phyloP scores from a whole-genome alignment of 2,888 invertebrate genomes.

The Leptothorax acervorum region DNA sequence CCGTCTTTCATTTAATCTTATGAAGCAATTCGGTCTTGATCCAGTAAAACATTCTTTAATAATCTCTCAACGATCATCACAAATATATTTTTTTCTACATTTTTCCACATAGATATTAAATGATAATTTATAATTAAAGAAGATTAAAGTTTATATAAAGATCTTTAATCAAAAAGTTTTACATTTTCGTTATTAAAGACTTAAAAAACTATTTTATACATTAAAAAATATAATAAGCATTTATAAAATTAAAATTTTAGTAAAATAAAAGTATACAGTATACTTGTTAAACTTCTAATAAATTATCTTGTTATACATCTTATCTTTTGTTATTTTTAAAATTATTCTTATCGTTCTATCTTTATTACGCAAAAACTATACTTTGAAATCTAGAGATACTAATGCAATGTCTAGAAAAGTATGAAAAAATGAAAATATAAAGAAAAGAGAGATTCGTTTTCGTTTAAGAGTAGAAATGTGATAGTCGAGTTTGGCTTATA shows the following conservation, averaged over 20 bases:
- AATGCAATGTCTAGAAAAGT: not conserved
- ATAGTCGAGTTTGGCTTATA: conserved; percentile 61
- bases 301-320: not conserved
- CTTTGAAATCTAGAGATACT: not conserved
- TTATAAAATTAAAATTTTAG: not conserved
- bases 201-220: not conserved
- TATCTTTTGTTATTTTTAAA: not conserved
- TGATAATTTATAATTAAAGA: not conserved
- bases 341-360: not conserved
- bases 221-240: not conserved
- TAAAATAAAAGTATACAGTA: not conserved
- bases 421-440: conserved; percentile 57
- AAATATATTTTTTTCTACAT: not conserved
- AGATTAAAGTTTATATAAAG: not conserved
- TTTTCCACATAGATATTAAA: not conserved
- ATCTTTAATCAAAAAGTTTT: not conserved
- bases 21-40: not conserved
- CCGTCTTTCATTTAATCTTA: not conserved
- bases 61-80: not conserved
- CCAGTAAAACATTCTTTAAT: conserved; percentile 6
- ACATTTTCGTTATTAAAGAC: not conserved
- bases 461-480: conserved; percentile 63
- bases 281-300: not conserved
- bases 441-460: conserved; percentile 66
- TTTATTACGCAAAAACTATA: not conserved